These are phyloP conservation scores for Lepidonotus clava DNA, from an alignment of 2,888 invertebrate species.

Conservation along the genomic window DNA sequence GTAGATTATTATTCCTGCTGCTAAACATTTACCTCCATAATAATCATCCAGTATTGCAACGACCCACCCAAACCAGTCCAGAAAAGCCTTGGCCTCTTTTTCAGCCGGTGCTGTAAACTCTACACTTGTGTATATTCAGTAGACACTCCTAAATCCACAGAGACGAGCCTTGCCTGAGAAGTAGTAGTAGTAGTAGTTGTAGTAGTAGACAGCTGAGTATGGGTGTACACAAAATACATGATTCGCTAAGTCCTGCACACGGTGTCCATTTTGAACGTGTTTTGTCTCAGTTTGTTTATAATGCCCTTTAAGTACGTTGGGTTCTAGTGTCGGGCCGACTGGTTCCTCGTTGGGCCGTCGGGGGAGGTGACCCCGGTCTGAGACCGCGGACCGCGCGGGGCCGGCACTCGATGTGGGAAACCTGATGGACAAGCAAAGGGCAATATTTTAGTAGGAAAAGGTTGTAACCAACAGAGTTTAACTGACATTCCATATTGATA, in stretches of 20 bases:
- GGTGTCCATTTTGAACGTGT: neutral
- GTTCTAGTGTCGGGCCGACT: neutral
- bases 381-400: slow-evolving; percentile 8
- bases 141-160: slow-evolving; percentile 8
- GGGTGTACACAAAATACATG: neutral
- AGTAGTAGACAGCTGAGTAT: too few relatives aligned
- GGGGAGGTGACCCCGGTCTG: slow-evolving; percentile 42
- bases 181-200: neutral
- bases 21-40: too few relatives aligned
- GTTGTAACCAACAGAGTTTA: neutral
- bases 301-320: neutral
- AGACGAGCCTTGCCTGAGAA: slow-evolving; percentile 12
- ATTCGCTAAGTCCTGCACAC: neutral
- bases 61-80: too few relatives aligned
- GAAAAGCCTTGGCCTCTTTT: too few relatives aligned
- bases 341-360: neutral
- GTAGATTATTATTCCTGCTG: too few relatives aligned
- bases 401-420: slow-evolving; percentile 46
- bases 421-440: neutral
- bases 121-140: neutral
- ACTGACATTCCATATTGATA: too few relatives aligned
- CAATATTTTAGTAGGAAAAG: neutral
- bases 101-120: neutral
- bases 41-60: too few relatives aligned
- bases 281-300: too few relatives aligned